phyloP scores from a whole-genome alignment of 2,797 vertebrate genomes.

The Notolepis coatsorum region DNA sequence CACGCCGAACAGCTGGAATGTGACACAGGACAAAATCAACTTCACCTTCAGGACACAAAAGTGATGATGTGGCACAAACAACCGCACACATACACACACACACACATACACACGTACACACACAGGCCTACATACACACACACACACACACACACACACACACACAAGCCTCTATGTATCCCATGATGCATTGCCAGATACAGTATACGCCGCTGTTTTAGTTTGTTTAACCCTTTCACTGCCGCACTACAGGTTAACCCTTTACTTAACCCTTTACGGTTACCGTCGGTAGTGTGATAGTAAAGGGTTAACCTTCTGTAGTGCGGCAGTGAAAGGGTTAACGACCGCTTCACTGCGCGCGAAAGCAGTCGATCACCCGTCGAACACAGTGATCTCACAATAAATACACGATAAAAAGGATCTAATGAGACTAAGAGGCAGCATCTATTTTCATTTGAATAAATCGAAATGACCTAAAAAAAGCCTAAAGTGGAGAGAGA shows the following conservation, averaged over 20 bases:
- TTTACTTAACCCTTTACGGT: no score
- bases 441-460: background rate
- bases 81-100: conserved; percentile 32
- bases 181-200: conserved; percentile 70
- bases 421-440: background rate
- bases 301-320: no score
- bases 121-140: conserved; percentile 24
- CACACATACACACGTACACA: conserved; percentile 16
- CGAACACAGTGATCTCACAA: background rate
- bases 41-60: conserved; percentile 85
- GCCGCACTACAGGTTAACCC: no score
- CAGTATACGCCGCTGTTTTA: conserved; percentile 16
- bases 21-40: conserved; percentile 90
- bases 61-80: conserved; percentile 72
- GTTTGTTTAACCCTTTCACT: no score
- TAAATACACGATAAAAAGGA: background rate
- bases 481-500: no score
- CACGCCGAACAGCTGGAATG: conserved; percentile 97
- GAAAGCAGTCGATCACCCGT: no score
- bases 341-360: no score
- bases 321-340: no score
- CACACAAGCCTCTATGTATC: conserved; percentile 69
- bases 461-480: no score
- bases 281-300: no score
- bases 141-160: conserved; percentile 24